Evolutionary conservation across 2,113 vertebrate species (phyloP).

Genomic region (Nipponia nippon): DNA sequence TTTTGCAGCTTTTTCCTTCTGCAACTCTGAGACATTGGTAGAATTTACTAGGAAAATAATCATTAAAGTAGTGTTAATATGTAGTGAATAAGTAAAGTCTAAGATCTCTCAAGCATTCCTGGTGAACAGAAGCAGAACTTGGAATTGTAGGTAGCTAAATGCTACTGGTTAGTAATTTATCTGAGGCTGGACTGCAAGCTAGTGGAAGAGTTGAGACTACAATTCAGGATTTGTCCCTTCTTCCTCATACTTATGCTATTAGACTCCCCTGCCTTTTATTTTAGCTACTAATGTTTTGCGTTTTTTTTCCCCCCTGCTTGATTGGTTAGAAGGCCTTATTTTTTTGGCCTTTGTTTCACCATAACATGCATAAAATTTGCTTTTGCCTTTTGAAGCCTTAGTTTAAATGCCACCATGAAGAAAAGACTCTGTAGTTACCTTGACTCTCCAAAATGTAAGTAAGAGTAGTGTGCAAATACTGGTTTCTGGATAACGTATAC

Average conservation of each 20-base stretch:
- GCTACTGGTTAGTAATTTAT: neutral
- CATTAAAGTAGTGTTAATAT: neutral
- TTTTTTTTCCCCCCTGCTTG: too few relatives aligned
- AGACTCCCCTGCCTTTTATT: neutral
- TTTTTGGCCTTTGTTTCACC: neutral
- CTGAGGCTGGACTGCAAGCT: neutral
- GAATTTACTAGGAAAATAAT: neutral
- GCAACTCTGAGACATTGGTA: neutral
- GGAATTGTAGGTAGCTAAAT: neutral
- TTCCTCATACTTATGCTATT: neutral
- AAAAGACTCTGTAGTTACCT: neutral
- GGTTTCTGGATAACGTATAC: neutral
- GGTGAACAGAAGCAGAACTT: neutral
- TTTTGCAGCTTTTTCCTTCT: neutral
- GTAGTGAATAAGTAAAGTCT: neutral
- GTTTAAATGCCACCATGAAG: neutral
- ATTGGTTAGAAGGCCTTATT: neutral
- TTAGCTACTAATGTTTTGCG: neutral
- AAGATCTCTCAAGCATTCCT: neutral
- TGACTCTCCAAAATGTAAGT: neutral
- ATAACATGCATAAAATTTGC: neutral
- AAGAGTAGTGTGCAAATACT: neutral
- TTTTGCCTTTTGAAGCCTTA: neutral
- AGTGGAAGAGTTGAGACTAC: neutral
- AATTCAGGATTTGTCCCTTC: neutral